Evolutionary conservation across 2,797 vertebrate genomes (phyloP).

Genomic region (Champsocephalus esox): DNA sequence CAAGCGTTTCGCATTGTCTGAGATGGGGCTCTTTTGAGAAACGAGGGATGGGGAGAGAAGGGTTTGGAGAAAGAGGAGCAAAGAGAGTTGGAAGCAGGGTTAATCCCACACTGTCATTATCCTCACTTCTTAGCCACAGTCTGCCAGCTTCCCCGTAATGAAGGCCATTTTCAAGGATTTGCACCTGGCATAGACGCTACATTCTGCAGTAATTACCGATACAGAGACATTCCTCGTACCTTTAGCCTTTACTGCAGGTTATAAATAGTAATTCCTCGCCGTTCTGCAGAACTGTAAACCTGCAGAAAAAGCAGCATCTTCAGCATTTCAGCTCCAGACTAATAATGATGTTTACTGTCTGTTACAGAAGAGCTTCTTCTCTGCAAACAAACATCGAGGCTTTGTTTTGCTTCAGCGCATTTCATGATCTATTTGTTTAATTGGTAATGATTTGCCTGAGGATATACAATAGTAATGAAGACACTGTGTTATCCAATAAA

Average conservation of each 20-base stretch:
- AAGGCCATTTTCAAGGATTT: constrained; percentile 76
- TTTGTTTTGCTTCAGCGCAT: constrained; percentile 39
- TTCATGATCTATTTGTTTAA: constrained; percentile 55
- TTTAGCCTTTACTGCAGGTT: constrained; percentile 55
- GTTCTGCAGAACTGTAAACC: constrained; percentile 53
- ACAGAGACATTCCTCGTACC: constrained; percentile 56
- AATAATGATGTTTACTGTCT: constrained; percentile 64
- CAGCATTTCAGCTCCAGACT: constrained; percentile 43
- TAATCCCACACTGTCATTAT: constrained; percentile 80
- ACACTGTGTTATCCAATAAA: constrained; percentile 37
- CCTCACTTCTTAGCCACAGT: constrained; percentile 69
- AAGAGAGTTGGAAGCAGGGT: constrained; percentile 66
- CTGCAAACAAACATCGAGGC: constrained; percentile 17
- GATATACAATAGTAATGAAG: constrained; percentile 45
- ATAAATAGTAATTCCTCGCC: constrained; percentile 59
- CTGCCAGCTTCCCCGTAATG: constrained; percentile 64
- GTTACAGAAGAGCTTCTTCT: constrained; percentile 31
- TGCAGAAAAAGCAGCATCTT: constrained; percentile 42
- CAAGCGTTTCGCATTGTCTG: constrained; percentile 69
- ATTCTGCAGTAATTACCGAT: constrained; percentile 70
- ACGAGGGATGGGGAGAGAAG: constrained; percentile 34
- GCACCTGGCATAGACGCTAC: constrained; percentile 57
- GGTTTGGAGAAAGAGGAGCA: constrained; percentile 55
- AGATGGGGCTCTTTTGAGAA: constrained; percentile 56
- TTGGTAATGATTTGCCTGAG: constrained; percentile 45